Base-by-base conservation (phyloP, 2,113 vertebrate genomes). In the Falcunculus frontatus region DNA sequence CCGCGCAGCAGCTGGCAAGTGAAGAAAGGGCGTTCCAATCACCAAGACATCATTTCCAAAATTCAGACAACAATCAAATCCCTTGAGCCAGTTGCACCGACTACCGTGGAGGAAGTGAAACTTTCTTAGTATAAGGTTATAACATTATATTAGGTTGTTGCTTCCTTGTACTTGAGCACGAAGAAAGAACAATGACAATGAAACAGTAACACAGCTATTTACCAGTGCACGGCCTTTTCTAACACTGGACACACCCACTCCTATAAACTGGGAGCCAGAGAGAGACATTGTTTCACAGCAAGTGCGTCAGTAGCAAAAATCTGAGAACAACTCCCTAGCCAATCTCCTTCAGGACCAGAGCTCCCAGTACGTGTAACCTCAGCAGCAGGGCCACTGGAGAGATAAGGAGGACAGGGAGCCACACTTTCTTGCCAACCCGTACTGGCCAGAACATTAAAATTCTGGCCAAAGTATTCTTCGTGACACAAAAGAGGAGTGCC, bases 401-500 rank as follows among this genome's bases (percentile, higher is more conserved):
- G 4, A 33, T 5, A 89, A 37, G 15, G 2, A 3, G 63, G 16
- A 79, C 59, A 50, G 37, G 35, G 32, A 93, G 15, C 17, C 47
- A 56, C 0, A 0, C 6, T 16, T 56, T 53, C 67, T 55, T 82
- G 49, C 44, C 80, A 63, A 37, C 6, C 12, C 13, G 0, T n/a
- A 25, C 23, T 73, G 67, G 39, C 56, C 94, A 87, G 55, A 30
- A 37, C 2, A 64, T 21, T 13, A 56, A 67, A 87, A 44, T 73
- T 82, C 62, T 59, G n/a, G 32, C 47, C 56, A 64, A 91, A 60
- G 23, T 46, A 49, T 64, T 87, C 57, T 11, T 53, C 47, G 13
- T 46, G 73, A 60, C 18, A 72, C 49, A 60, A 21, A 73, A 76
- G 35, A 83, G 23, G 37, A 79, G 10, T 7, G 33, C 52, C 67